Conservation (phyloP, 1,140 invertebrate species). For the Drosophila murphyi region DNA sequence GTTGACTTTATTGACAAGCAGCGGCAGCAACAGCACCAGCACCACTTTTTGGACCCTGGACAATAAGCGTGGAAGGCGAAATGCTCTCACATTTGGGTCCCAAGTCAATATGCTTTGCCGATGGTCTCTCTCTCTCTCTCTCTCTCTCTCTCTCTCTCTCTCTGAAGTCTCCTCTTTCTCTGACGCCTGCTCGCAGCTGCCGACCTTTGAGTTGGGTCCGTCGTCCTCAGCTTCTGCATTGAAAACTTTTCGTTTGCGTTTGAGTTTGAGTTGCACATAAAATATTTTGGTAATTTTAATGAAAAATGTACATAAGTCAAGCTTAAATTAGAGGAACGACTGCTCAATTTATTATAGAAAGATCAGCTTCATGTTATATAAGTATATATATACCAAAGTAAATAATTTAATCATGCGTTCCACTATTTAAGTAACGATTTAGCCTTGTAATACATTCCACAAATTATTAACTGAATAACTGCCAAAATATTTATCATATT, state of each 20-base stretch:
- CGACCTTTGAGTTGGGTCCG: slow-evolving; percentile 42
- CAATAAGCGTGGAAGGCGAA: slow-evolving; percentile 21
- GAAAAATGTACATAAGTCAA: slow-evolving; percentile 53
- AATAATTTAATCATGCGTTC: too few species aligned
- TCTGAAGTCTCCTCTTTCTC: slow-evolving; percentile 1
- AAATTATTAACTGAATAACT: too few species aligned
- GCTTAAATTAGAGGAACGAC: neutral
- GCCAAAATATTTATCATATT: too few species aligned
- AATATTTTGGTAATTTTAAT: slow-evolving; percentile 60
- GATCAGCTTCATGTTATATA: neutral
- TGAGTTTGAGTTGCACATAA: slow-evolving; percentile 49
- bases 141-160: neutral
- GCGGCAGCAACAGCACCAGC: slow-evolving; percentile 11
- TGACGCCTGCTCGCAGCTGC: slow-evolving; percentile 52
- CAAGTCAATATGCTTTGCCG: slow-evolving; percentile 68
- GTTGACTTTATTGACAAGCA: slow-evolving; percentile 79
- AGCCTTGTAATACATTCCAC: too few species aligned
- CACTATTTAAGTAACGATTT: too few species aligned
- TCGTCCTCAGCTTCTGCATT: slow-evolving; percentile 15
- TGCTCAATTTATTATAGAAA: slow-evolving; percentile 2
- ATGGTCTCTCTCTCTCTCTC: slow-evolving; percentile 3
- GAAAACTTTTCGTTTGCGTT: slow-evolving; percentile 44
- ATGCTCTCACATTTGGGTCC: slow-evolving; percentile 43
- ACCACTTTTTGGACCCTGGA: slow-evolving; percentile 7
- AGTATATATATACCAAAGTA: too few species aligned